Conservation (phyloP, 2,113 vertebrate genomes). For the Anolis carolinensis region DNA sequence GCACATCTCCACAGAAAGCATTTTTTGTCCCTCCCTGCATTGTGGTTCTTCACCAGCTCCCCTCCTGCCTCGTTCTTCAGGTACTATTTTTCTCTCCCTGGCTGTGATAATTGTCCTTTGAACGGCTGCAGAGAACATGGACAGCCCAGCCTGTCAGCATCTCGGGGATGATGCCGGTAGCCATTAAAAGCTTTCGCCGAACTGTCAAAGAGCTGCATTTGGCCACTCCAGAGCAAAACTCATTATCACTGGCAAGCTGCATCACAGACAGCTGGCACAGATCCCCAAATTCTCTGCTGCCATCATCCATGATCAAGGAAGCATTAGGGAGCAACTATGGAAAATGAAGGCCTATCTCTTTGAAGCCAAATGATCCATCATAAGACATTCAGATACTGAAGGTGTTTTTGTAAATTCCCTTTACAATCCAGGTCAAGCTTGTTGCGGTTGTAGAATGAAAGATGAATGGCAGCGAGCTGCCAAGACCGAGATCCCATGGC, state of each 20-base stretch:
- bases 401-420: neutral
- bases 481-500: neutral
- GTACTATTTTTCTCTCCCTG: neutral
- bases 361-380: neutral
- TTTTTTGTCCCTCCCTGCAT: neutral
- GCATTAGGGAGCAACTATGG: neutral
- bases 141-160: neutral
- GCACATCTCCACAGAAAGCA: neutral
- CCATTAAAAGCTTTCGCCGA: neutral
- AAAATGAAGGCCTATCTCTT: slow-evolving; percentile 9
- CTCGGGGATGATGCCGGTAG: neutral
- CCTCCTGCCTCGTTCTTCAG: neutral
- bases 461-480: neutral
- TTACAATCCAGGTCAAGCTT: slow-evolving; percentile 2
- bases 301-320: slow-evolving; percentile 8
- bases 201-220: neutral
- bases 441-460: neutral
- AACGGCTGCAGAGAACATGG: neutral
- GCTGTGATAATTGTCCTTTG: too few species aligned
- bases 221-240: neutral
- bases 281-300: neutral
- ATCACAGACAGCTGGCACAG: slow-evolving; percentile 41
- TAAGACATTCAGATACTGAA: neutral
- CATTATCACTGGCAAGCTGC: neutral
- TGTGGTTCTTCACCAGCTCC: neutral